Evolutionary conservation across 2,113 vertebrate species (phyloP).

Genomic region (Otus sunia): DNA sequence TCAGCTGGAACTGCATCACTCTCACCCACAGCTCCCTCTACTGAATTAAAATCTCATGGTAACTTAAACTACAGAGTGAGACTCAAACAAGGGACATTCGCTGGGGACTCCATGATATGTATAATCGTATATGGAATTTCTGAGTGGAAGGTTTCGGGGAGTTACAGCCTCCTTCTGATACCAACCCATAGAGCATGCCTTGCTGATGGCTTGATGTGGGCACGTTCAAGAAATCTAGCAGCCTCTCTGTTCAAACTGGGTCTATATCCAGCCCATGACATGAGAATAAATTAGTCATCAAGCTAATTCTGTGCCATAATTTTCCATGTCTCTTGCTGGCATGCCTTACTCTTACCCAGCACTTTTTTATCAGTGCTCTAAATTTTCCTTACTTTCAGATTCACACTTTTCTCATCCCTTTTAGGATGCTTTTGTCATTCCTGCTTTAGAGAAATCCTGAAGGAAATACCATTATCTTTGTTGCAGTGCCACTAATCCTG

Average conservation of each 20-base stretch:
- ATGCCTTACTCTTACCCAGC: background rate
- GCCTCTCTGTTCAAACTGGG: background rate
- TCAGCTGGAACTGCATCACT: conserved; percentile 22
- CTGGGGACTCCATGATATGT: background rate
- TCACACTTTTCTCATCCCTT: background rate
- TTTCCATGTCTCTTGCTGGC: background rate
- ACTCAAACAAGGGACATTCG: background rate
- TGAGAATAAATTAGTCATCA: background rate
- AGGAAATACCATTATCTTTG: background rate
- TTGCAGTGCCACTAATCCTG: background rate
- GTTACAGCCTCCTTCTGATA: background rate
- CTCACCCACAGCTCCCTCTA: conserved; percentile 73
- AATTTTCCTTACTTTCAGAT: background rate
- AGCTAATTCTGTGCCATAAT: background rate
- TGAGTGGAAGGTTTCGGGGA: background rate
- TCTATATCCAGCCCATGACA: background rate
- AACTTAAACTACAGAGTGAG: background rate
- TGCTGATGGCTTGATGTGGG: background rate
- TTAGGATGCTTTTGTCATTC: background rate
- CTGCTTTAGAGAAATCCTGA: background rate
- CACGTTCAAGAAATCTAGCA: background rate
- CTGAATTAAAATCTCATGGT: conserved; percentile 68
- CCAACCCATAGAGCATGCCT: background rate
- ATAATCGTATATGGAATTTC: background rate
- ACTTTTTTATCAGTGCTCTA: background rate